Percentiles rank a stretch among this genome's conserved stretches.
Conservation (phyloP, 2,797 vertebrate genomes). For the Gymnoscopelus braueri region DNA sequence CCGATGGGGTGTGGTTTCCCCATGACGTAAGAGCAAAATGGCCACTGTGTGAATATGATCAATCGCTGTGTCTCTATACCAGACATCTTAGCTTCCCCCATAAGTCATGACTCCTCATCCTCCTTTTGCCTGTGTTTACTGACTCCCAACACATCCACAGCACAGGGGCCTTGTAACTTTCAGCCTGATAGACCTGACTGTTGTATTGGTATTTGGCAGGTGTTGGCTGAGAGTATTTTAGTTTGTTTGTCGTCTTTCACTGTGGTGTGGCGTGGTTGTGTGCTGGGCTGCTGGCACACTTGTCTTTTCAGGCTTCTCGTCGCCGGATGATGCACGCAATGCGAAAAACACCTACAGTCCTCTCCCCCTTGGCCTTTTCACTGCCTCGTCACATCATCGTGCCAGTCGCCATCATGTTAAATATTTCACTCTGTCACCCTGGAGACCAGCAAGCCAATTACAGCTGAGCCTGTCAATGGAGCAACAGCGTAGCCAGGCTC, state of each 20-base stretch:
- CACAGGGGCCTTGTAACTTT: background rate
- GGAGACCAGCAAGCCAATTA: conserved; percentile 13
- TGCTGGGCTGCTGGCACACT: background rate
- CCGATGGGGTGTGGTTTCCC: no score
- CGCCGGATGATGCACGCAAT: background rate
- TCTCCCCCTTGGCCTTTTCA: background rate
- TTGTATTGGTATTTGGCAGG: background rate
- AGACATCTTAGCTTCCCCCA: background rate
- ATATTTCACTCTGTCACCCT: conserved; percentile 17
- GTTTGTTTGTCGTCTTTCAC: conserved; percentile 7
- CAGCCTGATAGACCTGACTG: no score
- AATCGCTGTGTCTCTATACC: conserved; percentile 15
- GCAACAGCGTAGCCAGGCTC: conserved; percentile 2
- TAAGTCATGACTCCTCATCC: conserved; percentile 10
- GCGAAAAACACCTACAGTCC: background rate
- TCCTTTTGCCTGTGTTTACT: conserved; percentile 2
- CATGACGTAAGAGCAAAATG: background rate
- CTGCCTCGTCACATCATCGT: conserved; percentile 1
- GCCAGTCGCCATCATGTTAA: background rate
- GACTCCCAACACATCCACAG: conserved; percentile 14
- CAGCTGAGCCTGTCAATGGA: conserved; percentile 11
- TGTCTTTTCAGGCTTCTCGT: conserved; percentile 3
- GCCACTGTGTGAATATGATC: background rate
- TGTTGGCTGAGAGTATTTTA: conserved; percentile 1
- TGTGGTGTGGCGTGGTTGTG: background rate